A percentile compares a stretch with the other conserved stretches of the same genome.
These are phyloP conservation scores for Leucophora obtusa DNA, from an alignment of 2,888 invertebrate genomes.

Conservation along the genomic window DNA sequence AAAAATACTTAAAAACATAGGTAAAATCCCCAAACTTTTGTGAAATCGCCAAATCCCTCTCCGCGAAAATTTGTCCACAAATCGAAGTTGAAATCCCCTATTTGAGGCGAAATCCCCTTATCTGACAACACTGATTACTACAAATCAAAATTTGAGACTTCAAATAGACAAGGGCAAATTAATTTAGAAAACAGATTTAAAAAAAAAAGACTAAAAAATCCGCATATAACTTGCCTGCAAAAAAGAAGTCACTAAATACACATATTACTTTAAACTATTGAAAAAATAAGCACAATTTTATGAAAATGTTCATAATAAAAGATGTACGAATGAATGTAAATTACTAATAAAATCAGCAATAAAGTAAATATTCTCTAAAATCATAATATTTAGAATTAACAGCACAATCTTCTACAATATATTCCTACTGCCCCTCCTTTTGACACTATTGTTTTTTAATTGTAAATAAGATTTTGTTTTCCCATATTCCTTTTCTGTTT, in stretches of 20 bases:
- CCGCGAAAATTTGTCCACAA: too few species aligned
- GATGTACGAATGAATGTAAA: neutral
- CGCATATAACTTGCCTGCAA: too few species aligned
- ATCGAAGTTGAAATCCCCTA: too few species aligned
- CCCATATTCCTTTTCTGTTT: conserved; percentile 19
- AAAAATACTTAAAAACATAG: too few species aligned
- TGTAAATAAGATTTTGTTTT: conserved; percentile 2
- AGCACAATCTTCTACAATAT: neutral
- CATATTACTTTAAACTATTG: neutral
- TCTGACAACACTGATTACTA: too few species aligned
- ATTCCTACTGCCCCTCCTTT: neutral
- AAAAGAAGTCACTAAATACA: too few species aligned
- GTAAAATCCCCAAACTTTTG: too few species aligned
- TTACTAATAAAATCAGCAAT: neutral
- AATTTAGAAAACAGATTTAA: conserved; percentile 21
- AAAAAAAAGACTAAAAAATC: neutral
- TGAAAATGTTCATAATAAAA: neutral
- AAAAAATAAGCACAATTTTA: conserved; percentile 10
- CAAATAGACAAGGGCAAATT: conserved; percentile 47
- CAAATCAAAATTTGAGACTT: neutral
- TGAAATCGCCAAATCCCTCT: too few species aligned
- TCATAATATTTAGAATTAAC: neutral
- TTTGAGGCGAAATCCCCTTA: too few species aligned
- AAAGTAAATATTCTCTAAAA: neutral
- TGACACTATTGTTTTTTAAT: neutral